A percentile compares a stretch with the other conserved stretches of the same genome.
These are phyloP conservation scores for Bicyclus anynana DNA, from an alignment of 1,140 invertebrate species.

Conservation along the genomic window DNA sequence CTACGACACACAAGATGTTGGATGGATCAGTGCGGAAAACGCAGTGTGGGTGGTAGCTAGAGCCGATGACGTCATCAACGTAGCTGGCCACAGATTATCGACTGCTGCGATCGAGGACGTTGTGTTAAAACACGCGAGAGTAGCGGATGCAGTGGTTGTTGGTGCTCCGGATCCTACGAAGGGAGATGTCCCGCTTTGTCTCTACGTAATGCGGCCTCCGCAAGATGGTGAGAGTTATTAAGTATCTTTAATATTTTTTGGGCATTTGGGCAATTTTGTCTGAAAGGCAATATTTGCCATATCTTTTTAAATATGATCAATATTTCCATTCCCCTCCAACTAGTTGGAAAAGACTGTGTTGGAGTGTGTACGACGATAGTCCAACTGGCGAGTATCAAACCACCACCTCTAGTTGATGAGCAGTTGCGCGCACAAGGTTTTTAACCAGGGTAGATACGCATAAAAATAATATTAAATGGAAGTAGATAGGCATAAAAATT, in stretches of 20 bases:
- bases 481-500: no score
- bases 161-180: constrained; percentile 93
- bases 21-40: constrained; percentile 89
- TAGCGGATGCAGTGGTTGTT: constrained; percentile 91
- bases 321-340: no score
- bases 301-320: no score
- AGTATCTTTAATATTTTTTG: no score
- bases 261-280: not conserved
- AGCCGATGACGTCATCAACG: constrained; percentile 97
- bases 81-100: constrained; percentile 93
- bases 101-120: constrained; percentile 94
- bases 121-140: constrained; percentile 87
- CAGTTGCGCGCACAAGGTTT: no score
- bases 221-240: constrained; percentile 67
- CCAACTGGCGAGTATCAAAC: no score
- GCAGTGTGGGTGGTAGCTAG: constrained; percentile 93
- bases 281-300: no score
- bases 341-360: no score
- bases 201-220: constrained; percentile 85
- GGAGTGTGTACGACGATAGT: no score
- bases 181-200: constrained; percentile 92
- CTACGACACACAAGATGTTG: constrained; percentile 97
- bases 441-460: no score
- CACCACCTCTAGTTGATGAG: no score
- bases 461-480: no score